phyloP scores from a whole-genome alignment of 37 sponge, comb jelly and placozoan species.

The Hormiphora californensis region DNA sequence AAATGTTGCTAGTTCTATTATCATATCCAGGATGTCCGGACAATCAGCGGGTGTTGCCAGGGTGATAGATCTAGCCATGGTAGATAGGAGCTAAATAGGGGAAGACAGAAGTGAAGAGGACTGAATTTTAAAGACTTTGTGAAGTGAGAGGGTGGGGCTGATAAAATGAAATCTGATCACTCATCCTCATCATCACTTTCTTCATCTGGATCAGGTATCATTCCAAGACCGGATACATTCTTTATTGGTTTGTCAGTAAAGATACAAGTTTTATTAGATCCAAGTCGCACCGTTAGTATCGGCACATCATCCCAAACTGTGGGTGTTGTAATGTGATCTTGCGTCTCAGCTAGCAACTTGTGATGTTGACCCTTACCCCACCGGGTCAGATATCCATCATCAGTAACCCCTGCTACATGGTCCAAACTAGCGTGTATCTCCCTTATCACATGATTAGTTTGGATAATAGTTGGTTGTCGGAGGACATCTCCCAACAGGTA shows the following conservation, averaged over 20 bases:
- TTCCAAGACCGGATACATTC: not conserved
- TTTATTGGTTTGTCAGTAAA: not conserved
- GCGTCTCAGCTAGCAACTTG: not conserved
- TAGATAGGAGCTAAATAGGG: no score
- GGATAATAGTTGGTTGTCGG: not conserved
- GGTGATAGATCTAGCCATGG: no score
- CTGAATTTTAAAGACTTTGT: no score
- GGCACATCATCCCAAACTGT: not conserved
- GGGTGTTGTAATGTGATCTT: not conserved
- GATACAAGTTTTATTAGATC: conserved; percentile 41
- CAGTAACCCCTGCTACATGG: conserved; percentile 19
- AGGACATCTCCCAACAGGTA: not conserved
- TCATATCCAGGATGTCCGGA: no score
- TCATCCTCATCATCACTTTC: conserved; percentile 26
- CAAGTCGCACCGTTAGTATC: not conserved
- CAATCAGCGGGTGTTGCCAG: no score
- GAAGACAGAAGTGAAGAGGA: no score
- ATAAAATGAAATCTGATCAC: no score
- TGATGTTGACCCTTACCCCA: conserved; percentile 30
- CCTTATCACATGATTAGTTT: not conserved
- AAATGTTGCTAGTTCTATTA: no score
- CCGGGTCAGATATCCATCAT: not conserved
- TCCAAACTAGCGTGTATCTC: conserved; percentile 7
- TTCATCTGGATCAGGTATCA: no score
- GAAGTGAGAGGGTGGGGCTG: no score